These are phyloP conservation scores for Drosophila quadrilineata DNA, from an alignment of 1,140 invertebrate species.

Conservation along the genomic window DNA sequence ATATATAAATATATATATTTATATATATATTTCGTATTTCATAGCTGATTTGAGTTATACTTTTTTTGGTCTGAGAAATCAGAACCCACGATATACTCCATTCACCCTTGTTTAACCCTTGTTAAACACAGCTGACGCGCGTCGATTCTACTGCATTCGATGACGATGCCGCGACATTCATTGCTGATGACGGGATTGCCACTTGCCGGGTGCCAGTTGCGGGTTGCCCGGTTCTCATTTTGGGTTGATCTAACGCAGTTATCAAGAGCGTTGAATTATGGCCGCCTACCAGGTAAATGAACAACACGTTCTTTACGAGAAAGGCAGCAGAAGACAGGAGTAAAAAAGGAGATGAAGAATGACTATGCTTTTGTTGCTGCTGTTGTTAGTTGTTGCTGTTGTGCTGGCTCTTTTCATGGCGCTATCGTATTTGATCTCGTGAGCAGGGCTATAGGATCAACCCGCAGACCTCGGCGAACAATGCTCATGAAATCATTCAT, in stretches of 20 bases:
- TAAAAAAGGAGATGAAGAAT: neutral
- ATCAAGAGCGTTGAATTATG: conserved; percentile 77
- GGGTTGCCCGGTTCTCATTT: neutral
- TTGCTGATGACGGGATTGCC: neutral
- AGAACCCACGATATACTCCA: too few relatives aligned
- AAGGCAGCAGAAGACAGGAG: conserved; percentile 1
- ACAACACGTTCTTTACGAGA: conserved; percentile 55
- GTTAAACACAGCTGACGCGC: conserved; percentile 70
- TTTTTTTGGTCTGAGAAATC: too few relatives aligned
- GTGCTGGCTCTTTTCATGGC: conserved; percentile 52
- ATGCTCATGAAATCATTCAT: conserved; percentile 75
- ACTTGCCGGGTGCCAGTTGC: neutral
- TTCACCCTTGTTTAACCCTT: conserved; percentile 37
- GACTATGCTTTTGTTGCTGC: conserved; percentile 15
- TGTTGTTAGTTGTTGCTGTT: conserved; percentile 13
- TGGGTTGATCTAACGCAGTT: conserved; percentile 65
- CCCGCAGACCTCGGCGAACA: conserved; percentile 68
- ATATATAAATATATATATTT: neutral
- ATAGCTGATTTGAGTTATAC: neutral
- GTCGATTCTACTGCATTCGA: conserved; percentile 29
- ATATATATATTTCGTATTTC: neutral
- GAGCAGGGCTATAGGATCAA: conserved; percentile 60
- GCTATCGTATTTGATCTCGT: conserved; percentile 80
- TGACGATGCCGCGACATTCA: too few relatives aligned
- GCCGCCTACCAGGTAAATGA: conserved; percentile 73